These are phyloP conservation scores for Trinorchestia longiramus DNA, from an alignment of 1,140 invertebrate genomes.

Conservation along the genomic window DNA sequence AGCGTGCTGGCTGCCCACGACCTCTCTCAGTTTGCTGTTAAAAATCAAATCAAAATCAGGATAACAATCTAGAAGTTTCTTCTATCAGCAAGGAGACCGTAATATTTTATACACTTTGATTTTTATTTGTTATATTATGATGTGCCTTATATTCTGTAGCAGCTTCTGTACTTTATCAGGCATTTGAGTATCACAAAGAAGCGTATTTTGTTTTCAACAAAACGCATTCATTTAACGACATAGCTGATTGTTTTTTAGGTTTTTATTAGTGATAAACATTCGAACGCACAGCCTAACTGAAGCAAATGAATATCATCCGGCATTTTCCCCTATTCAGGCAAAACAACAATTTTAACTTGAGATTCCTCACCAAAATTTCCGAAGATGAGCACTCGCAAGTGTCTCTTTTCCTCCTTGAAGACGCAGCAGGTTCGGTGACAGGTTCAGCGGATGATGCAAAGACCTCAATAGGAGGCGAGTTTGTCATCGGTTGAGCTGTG, in stretches of 20 bases:
- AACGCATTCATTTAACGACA: too few relatives aligned
- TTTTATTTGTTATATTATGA: not conserved
- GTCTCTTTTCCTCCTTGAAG: not conserved
- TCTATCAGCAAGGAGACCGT: not conserved
- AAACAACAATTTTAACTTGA: not conserved
- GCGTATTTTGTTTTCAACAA: too few relatives aligned
- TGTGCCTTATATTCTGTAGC: not conserved
- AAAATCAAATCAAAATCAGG: not conserved
- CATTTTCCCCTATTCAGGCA: not conserved
- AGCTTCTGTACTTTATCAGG: not conserved
- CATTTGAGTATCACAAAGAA: not conserved
- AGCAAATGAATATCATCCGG: too few relatives aligned
- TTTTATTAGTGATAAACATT: too few relatives aligned
- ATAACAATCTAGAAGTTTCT: not conserved
- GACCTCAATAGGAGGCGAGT: not conserved
- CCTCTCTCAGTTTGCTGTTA: not conserved
- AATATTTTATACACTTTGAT: not conserved
- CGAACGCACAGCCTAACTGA: too few relatives aligned
- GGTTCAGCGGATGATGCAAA: not conserved
- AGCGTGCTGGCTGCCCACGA: not conserved
- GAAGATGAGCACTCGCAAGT: slow-evolving; percentile 31
- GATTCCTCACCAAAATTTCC: not conserved
- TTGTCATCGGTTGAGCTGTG: not conserved
- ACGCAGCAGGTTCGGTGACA: not conserved
- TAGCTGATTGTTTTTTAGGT: too few relatives aligned